A percentile compares a stretch with the other conserved stretches of the same genome.
Conservation (phyloP, 2,797 vertebrate genomes). For the Macropus fuliginosus region DNA sequence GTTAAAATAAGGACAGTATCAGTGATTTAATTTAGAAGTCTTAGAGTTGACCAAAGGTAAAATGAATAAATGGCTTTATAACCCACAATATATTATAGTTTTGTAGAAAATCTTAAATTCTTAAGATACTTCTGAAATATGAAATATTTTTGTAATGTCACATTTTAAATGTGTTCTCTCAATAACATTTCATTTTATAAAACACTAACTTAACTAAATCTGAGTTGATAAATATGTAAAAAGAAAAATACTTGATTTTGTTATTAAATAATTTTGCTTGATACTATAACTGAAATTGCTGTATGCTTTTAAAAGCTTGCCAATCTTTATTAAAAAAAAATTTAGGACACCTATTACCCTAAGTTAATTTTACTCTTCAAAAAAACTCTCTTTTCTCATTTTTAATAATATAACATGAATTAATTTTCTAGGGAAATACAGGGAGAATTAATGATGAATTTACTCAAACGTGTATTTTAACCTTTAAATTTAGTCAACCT, state of each 20-base stretch:
- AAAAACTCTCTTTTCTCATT: constrained; percentile 47
- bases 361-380: constrained; percentile 20
- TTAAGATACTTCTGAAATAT: not conserved
- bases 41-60: not conserved
- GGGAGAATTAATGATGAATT: constrained; percentile 46
- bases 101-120: constrained; percentile 14
- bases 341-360: not conserved
- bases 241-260: not conserved
- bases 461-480: constrained; percentile 42
- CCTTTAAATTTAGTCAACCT: constrained; percentile 20
- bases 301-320: not conserved
- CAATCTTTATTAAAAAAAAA: not conserved
- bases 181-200: not conserved
- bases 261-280: constrained; percentile 26
- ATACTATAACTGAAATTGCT: constrained; percentile 5
- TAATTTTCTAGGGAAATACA: not conserved
- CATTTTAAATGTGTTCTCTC: not conserved
- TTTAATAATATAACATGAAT: constrained; percentile 39
- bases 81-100: not conserved
- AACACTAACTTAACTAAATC: not conserved
- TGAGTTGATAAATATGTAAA: not conserved
- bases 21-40: constrained; percentile 35
- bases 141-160: not conserved
- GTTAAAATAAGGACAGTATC: constrained; percentile 25
- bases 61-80: not conserved